Conservation (phyloP, 2,113 vertebrate genomes). For the Eolophus roseicapilla region DNA sequence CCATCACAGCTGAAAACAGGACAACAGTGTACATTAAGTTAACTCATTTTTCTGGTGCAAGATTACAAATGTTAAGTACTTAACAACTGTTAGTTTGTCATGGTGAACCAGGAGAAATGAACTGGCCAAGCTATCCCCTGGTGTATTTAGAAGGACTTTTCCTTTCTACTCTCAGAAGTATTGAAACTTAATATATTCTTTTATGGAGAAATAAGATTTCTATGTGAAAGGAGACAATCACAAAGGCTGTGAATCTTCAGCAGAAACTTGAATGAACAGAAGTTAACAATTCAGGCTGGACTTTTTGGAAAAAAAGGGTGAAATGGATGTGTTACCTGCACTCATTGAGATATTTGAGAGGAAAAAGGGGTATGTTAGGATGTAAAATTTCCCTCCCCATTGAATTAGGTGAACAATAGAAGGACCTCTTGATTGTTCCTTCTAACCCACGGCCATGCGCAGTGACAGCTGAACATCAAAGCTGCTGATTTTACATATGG, state of each 20-base stretch:
- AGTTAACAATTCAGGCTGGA: background rate
- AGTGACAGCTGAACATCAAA: background rate
- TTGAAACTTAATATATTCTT: background rate
- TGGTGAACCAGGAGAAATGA: background rate
- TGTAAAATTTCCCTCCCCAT: background rate
- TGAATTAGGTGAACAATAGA: background rate
- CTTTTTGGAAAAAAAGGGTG: fast-evolving
- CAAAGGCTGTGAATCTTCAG: background rate
- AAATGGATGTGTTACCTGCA: background rate
- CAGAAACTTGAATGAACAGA: background rate
- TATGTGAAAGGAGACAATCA: background rate
- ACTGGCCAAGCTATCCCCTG: background rate
- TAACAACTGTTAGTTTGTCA: background rate
- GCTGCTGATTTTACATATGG: background rate
- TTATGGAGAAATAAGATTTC: background rate
- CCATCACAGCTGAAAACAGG: background rate
- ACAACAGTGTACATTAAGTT: background rate
- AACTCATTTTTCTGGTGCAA: background rate
- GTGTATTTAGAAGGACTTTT: background rate
- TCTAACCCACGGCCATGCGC: background rate
- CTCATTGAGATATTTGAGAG: background rate
- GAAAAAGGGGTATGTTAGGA: background rate
- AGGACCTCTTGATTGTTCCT: background rate
- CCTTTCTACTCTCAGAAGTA: background rate
- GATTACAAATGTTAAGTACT: background rate